Percentiles rank a stretch among this genome's conserved stretches.
These are phyloP conservation scores for Conger conger DNA, from an alignment of 2,113 vertebrate genomes.

Conservation along the genomic window DNA sequence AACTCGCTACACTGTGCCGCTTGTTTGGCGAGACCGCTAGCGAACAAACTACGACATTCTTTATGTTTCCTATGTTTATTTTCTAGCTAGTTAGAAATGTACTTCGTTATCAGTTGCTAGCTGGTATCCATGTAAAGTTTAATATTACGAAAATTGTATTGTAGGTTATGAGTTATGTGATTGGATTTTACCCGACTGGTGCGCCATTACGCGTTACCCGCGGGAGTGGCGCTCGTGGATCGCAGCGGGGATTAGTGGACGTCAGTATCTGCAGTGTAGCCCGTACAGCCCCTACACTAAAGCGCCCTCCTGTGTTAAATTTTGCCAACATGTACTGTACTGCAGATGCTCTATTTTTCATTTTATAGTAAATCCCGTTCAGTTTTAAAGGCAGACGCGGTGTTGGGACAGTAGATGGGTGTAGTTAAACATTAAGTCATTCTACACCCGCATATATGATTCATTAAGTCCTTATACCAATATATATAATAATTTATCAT, in stretches of 20 bases:
- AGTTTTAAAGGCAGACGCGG: not conserved
- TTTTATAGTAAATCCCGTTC: not conserved
- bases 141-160: too few species aligned
- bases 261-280: not conserved
- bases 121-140: too few species aligned
- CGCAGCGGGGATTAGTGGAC: not conserved
- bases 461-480: too few species aligned
- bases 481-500: not conserved
- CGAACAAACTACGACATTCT: too few species aligned
- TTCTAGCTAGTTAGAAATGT: too few species aligned
- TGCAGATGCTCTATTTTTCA: not conserved
- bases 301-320: not conserved
- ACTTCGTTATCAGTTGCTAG: too few species aligned
- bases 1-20: too few species aligned
- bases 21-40: too few species aligned
- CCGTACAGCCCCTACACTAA: not conserved
- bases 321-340: not conserved
- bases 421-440: too few species aligned
- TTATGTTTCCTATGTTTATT: too few species aligned
- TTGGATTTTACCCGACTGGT: not conserved
- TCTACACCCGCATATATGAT: not conserved
- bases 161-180: not conserved
- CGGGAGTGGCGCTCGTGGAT: not conserved
- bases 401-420: too few species aligned
- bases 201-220: not conserved